Evolutionary conservation across 2,888 invertebrate species (phyloP).

Genomic region (Venustoraphidia nigricollis): DNA sequence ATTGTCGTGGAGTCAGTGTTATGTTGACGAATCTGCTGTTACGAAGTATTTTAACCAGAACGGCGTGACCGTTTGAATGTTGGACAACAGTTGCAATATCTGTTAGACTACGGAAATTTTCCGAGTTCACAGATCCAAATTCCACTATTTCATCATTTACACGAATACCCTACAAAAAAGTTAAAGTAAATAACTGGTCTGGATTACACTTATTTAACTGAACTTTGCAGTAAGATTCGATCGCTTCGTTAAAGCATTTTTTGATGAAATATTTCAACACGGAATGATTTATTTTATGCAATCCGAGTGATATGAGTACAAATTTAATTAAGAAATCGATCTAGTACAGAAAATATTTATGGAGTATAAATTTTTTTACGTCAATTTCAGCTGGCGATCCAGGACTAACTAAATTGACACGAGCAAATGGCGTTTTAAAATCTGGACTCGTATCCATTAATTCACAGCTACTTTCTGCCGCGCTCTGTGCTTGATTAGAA

Average conservation of each 20-base stretch:
- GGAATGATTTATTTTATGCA: no score
- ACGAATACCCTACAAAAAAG: slow-evolving; percentile 45
- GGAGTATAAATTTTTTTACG: slow-evolving; percentile 29
- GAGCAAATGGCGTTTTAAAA: slow-evolving; percentile 42
- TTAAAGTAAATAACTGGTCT: slow-evolving; percentile 7
- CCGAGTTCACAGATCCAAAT: slow-evolving; percentile 59
- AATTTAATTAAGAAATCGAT: no score
- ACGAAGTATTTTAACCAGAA: slow-evolving; percentile 38
- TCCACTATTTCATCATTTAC: slow-evolving; percentile 54
- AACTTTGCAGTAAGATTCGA: no score
- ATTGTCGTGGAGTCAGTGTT: slow-evolving; percentile 51
- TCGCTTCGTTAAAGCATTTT: no score
- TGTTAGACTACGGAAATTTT: slow-evolving; percentile 50
- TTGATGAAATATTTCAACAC: no score
- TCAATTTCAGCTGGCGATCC: slow-evolving; percentile 74
- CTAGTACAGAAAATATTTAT: no score
- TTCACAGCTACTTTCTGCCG: not conserved
- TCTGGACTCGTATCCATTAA: not conserved
- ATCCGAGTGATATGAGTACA: no score
- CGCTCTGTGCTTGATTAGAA: slow-evolving; percentile 2
- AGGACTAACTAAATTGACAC: slow-evolving; percentile 52
- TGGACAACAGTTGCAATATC: slow-evolving; percentile 56
- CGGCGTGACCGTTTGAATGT: slow-evolving; percentile 35
- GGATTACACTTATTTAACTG: no score
- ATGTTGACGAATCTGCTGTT: slow-evolving; percentile 34